phyloP scores from a whole-genome alignment of 2,888 invertebrate genomes.

The Eupsilia transversa region DNA sequence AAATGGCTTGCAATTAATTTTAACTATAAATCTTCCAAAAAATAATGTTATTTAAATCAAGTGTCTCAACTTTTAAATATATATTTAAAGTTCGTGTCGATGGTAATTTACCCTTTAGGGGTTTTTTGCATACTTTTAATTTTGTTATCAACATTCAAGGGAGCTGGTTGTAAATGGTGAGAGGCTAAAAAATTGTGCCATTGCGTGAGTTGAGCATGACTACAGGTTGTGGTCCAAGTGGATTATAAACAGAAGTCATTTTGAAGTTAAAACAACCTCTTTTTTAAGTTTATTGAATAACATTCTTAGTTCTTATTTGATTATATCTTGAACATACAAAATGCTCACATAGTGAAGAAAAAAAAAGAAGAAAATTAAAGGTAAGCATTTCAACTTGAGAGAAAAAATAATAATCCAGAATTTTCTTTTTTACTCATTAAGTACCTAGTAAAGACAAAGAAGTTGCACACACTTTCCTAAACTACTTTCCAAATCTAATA shows the following conservation, averaged over 20 bases:
- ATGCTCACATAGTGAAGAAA: background rate
- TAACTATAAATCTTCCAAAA: conserved; percentile 33
- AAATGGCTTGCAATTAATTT: conserved; percentile 27
- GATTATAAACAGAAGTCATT: background rate
- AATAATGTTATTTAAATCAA: conserved; percentile 30
- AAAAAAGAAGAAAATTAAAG: no score
- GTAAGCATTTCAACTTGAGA: no score
- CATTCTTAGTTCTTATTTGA: no score
- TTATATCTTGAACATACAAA: background rate
- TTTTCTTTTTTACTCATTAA: background rate
- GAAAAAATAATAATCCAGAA: background rate
- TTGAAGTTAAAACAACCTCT: background rate
- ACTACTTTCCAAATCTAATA: no score
- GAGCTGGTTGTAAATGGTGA: conserved; percentile 72
- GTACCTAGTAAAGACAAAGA: background rate
- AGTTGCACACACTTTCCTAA: background rate
- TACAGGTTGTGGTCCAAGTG: conserved; percentile 62
- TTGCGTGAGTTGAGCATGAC: conserved; percentile 77
- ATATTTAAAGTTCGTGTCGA: conserved; percentile 69
- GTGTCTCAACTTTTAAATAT: conserved; percentile 57
- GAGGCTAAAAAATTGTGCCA: conserved; percentile 80
- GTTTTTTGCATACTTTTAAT: conserved; percentile 71
- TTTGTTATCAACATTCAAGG: conserved; percentile 79
- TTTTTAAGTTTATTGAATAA: background rate
- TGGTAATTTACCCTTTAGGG: conserved; percentile 62